Evolutionary conservation across 2,797 vertebrate species (phyloP), one percentile per base, ranked within the genome.

Genomic region (Hoplostethus mediterraneus): DNA sequence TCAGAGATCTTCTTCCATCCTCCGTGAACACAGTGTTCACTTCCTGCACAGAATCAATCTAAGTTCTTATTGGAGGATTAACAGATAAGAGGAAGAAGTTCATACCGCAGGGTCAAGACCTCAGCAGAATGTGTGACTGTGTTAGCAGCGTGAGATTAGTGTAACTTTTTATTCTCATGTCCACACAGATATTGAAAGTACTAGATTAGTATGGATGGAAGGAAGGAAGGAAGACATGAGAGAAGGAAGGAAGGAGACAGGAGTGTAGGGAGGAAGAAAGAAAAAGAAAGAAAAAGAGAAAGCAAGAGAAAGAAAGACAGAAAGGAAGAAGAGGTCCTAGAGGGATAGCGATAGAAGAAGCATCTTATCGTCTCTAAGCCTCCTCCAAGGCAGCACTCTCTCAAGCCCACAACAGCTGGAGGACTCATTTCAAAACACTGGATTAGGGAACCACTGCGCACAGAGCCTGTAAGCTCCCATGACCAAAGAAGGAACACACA

Each of bases 361-460:
- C 79, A 82, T 83, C 86, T 91, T 83, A 83, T 87, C 83, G 17
- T 83, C 81, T 73, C n/a, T 85, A 83, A 87, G 81, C 75, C 77
- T 84, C 77, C 80, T 88, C 59, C 71, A 81, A 87, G 84, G 82
- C 87, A 85, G 71, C 67, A 71, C 81, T 80, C 77, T 90, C 87
- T 82, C 83, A 81, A 87, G 85, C 82, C 73, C 83, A 86, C 86
- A 90, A 83, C 90, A 92, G 88, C 90, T 92, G 91, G 84, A 90
- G 81, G 87, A 81, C 87, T 91, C 86, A 87, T 92, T 92, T 87
- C 82, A 88, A 86, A 92, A 90, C 85, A 86, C 68, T 90, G 87
- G 90, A 94, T 92, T 92, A 91, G 64, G 77, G 65, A 89, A 84
- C 87, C 76, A 83, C 84, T 73, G 73, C 1, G 63, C 80, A 63